These are phyloP conservation scores for Lucilia sericata DNA, from an alignment of 1,140 invertebrate genomes.

Conservation along the genomic window DNA sequence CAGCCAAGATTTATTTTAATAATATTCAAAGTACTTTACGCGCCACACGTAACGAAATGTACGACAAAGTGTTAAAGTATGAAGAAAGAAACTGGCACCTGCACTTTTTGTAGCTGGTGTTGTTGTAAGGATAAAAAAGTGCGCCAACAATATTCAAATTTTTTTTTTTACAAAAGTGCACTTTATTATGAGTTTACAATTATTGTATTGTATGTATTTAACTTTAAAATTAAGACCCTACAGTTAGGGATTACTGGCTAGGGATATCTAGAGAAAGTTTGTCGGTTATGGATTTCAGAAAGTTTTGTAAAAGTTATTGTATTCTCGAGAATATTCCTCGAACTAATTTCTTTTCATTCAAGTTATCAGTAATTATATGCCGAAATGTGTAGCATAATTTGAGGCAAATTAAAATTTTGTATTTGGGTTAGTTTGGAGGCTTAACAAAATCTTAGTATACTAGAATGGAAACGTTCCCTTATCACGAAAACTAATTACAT, in stretches of 20 bases:
- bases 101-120: background rate
- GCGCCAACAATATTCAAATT: constrained; percentile 16
- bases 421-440: too few species aligned
- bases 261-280: too few species aligned
- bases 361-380: too few species aligned
- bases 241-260: background rate
- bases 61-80: background rate
- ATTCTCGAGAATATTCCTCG: too few species aligned
- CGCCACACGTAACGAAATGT: background rate
- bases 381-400: too few species aligned
- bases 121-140: background rate
- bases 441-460: too few species aligned
- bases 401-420: too few species aligned
- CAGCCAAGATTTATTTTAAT: constrained; percentile 27
- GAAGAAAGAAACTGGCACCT: background rate
- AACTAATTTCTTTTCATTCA: too few species aligned
- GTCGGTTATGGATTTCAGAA: too few species aligned
- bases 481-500: too few species aligned
- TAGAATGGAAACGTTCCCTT: too few species aligned
- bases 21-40: constrained; percentile 24
- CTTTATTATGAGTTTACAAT: constrained; percentile 5
- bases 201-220: background rate
- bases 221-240: background rate
- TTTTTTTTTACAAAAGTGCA: background rate
- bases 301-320: too few species aligned